These are phyloP conservation scores for Nymphalis polychloros DNA, from an alignment of 2,888 invertebrate genomes.

Conservation along the genomic window DNA sequence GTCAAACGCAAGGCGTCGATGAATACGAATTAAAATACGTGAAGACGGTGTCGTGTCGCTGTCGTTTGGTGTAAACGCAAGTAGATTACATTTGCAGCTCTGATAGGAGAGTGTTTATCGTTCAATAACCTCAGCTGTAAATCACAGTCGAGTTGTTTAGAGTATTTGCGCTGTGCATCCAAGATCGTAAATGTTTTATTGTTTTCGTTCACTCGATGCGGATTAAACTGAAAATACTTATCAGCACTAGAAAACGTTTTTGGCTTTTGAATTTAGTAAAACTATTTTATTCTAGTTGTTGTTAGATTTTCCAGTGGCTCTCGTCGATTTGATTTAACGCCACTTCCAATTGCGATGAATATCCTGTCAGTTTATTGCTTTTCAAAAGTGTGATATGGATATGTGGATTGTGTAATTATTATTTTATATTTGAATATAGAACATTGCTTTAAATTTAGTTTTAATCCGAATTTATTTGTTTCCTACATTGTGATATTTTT, in stretches of 20 bases:
- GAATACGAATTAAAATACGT: too few species aligned
- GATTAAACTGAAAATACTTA: slow-evolving; percentile 8
- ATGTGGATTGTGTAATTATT: too few species aligned
- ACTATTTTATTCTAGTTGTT: neutral
- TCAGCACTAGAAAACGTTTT: slow-evolving; percentile 3
- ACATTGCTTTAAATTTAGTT: too few species aligned
- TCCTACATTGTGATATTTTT: too few species aligned
- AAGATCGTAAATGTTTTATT: slow-evolving; percentile 12
- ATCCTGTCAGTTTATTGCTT: neutral
- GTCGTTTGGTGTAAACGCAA: neutral
- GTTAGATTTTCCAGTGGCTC: neutral
- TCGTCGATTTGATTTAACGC: neutral
- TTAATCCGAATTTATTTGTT: too few species aligned
- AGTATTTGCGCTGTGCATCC: slow-evolving; percentile 4
- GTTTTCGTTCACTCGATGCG: slow-evolving; percentile 10
- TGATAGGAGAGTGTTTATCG: slow-evolving; percentile 9
- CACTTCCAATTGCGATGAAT: neutral
- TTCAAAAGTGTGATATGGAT: too few species aligned
- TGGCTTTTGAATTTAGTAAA: neutral
- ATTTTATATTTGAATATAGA: too few species aligned
- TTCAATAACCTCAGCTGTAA: slow-evolving; percentile 7
- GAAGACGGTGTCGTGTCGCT: neutral
- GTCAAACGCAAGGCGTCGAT: too few species aligned
- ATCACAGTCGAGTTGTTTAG: slow-evolving; percentile 12
- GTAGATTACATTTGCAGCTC: slow-evolving; percentile 1